Conservation (phyloP, 2,888 invertebrate genomes). For the Aphidius colemani region DNA sequence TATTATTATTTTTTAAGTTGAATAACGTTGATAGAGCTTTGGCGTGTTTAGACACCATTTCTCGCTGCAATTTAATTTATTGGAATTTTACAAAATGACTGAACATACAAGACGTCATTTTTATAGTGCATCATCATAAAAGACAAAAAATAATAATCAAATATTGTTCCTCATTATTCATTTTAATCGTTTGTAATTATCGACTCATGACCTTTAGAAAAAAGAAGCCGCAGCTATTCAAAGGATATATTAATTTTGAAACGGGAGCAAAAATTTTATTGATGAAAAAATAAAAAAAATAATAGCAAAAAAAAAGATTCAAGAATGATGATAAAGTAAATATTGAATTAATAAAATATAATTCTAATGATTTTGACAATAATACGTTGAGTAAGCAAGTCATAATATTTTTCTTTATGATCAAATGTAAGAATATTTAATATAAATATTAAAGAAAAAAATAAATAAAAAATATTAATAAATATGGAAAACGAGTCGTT, state of each 20-base stretch:
- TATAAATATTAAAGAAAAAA: background rate
- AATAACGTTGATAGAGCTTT: slow-evolving; percentile 50
- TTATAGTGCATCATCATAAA: background rate
- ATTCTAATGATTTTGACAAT: background rate
- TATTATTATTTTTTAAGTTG: slow-evolving; percentile 36
- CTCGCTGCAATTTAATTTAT: slow-evolving; percentile 51
- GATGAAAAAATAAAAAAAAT: background rate
- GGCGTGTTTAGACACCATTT: slow-evolving; percentile 52
- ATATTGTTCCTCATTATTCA: slow-evolving; percentile 23
- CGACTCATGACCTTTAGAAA: slow-evolving; percentile 2
- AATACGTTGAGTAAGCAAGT: background rate
- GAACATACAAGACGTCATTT: background rate
- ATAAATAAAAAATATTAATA: background rate
- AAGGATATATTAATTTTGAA: slow-evolving; percentile 12
- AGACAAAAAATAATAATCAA: background rate
- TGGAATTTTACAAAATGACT: slow-evolving; percentile 39
- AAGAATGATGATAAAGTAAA: background rate
- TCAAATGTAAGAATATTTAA: background rate
- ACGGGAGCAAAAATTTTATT: slow-evolving; percentile 17
- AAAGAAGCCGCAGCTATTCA: background rate
- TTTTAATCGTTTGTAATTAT: slow-evolving; percentile 31
- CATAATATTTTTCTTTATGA: background rate
- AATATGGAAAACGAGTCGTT: slow-evolving; percentile 5
- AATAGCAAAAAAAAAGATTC: background rate
- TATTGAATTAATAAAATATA: background rate